Evolutionary conservation across 2,888 invertebrate genomes (phyloP), one percentile per base, ranked within the genome.

Genomic region (Tanytarsus gracilentus): DNA sequence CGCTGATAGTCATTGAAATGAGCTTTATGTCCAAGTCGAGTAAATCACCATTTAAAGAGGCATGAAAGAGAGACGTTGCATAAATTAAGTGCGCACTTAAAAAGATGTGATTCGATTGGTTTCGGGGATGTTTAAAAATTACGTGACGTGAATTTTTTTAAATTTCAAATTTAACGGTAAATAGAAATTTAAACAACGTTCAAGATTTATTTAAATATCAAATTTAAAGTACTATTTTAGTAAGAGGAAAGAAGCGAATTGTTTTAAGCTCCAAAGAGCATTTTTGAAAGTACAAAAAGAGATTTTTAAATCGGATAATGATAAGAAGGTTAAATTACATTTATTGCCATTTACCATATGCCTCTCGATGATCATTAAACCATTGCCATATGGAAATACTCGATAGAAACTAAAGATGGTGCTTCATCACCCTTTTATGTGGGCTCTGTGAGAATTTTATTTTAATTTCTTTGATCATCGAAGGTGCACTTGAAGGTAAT

Each of bases 271-370:
- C n/a, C n/a, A n/a, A n/a, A n/a, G n/a, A n/a, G n/a, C n/a, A n/a
- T n/a, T n/a, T n/a, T n/a, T n/a, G n/a, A 40, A 18, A 44, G 44
- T 7, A 44, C 16, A 14, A 14, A 16, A 36, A 36, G 16, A 14
- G 11, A 8, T n/a, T 16, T 11, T 16, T 16, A 53, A 33, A 33
- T 53, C 33, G 53, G 33, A 53, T 33, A 52, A 52, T 7, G 52
- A 52, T 52, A 53, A 53, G 25, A n/a, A n/a, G 26, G 14, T 49
- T 49, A 53, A 33, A 53, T 53, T 53, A 33, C 33, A 53, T 11
- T 29, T 11, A 21, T 21, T n/a, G 36, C 53, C 27, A 50, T 50
- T 50, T n/a, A 27, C 50, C 53, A 53, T 53, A 29, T 53, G 53
- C 30, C 16, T 33, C 36, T 25, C n/a, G 11, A 18, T 21, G 23